Evolutionary conservation across 2,888 invertebrate species (phyloP).

Genomic region (Drosophila robusta): DNA sequence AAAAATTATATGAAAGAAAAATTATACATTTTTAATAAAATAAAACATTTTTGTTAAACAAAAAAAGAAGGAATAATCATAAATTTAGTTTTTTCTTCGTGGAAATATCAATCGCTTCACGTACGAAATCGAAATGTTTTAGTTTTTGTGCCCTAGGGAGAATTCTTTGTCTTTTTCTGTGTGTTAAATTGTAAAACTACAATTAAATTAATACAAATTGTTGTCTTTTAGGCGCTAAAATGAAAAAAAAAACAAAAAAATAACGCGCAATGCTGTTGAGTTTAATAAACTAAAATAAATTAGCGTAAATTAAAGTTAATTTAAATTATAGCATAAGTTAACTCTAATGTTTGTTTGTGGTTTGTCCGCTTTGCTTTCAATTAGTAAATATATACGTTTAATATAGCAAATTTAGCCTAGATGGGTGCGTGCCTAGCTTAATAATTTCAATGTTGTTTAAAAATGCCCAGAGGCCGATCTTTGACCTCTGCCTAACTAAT

Average conservation of each 20-base stretch:
- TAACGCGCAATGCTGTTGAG: slow-evolving; percentile 57
- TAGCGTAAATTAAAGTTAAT: slow-evolving; percentile 49
- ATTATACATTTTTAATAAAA: slow-evolving; percentile 36
- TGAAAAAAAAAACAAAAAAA: slow-evolving; percentile 34
- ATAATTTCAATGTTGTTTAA: slow-evolving; percentile 68
- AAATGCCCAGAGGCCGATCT: slow-evolving; percentile 66
- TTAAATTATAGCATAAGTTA: slow-evolving; percentile 37
- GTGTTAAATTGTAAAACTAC: slow-evolving; percentile 52
- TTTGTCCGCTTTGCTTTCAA: slow-evolving; percentile 68
- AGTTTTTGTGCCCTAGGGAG: slow-evolving; percentile 80
- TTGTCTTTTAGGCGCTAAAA: slow-evolving; percentile 60
- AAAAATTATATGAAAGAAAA: slow-evolving; percentile 33
- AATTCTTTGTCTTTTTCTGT: slow-evolving; percentile 80
- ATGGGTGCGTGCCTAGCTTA: slow-evolving; percentile 59
- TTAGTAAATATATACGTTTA: slow-evolving; percentile 45
- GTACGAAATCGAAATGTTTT: slow-evolving; percentile 54
- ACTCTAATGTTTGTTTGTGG: slow-evolving; percentile 57
- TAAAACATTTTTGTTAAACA: slow-evolving; percentile 70
- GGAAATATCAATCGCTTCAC: slow-evolving; percentile 31
- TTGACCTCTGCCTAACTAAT: slow-evolving; percentile 54
- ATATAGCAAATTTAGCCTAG: slow-evolving; percentile 42
- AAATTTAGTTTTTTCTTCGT: slow-evolving; percentile 23
- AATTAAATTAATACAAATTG: slow-evolving; percentile 75
- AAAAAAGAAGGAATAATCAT: slow-evolving; percentile 57
- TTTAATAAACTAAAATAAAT: slow-evolving; percentile 61